Conservation (phyloP, 2,888 invertebrate genomes). For the Cosmorhoe ocellata region DNA sequence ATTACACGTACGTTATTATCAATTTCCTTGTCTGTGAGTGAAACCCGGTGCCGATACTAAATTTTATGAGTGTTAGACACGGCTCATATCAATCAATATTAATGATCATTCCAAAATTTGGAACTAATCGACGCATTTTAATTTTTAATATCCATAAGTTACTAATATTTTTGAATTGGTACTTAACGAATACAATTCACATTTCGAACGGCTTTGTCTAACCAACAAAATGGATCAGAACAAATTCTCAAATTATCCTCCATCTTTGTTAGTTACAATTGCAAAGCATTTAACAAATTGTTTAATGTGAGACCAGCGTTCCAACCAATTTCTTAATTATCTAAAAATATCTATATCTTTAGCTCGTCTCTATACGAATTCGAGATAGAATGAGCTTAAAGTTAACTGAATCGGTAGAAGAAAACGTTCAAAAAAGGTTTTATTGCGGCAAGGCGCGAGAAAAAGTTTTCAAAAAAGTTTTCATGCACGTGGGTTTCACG, state of each 20-base stretch:
- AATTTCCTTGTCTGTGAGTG: constrained; percentile 63
- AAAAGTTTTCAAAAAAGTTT: constrained; percentile 68
- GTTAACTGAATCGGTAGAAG: constrained; percentile 7
- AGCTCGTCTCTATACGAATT: constrained; percentile 21
- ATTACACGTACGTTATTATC: constrained; percentile 60
- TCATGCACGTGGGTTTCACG: constrained; percentile 75
- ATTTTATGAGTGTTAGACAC: constrained; percentile 73
- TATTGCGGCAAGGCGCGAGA: constrained; percentile 39
- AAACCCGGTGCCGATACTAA: constrained; percentile 65
- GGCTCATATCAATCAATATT: constrained; percentile 75
- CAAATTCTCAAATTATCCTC: constrained; percentile 41
- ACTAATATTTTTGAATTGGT: constrained; percentile 51
- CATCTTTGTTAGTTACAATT: constrained; percentile 31
- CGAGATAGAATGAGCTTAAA: constrained; percentile 28
- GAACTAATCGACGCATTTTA: constrained; percentile 74
- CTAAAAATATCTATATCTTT: background rate
- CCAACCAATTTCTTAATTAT: constrained; percentile 17
- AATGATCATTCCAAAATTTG: constrained; percentile 74
- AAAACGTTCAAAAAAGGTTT: constrained; percentile 33
- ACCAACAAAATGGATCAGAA: constrained; percentile 46
- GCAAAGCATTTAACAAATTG: constrained; percentile 21
- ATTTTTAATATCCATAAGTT: constrained; percentile 71
- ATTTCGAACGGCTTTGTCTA: constrained; percentile 43
- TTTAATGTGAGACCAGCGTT: constrained; percentile 24
- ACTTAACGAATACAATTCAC: constrained; percentile 52